These are phyloP conservation scores for Leptura quadrifasciata DNA, from an alignment of 2,888 invertebrate genomes.

Conservation along the genomic window DNA sequence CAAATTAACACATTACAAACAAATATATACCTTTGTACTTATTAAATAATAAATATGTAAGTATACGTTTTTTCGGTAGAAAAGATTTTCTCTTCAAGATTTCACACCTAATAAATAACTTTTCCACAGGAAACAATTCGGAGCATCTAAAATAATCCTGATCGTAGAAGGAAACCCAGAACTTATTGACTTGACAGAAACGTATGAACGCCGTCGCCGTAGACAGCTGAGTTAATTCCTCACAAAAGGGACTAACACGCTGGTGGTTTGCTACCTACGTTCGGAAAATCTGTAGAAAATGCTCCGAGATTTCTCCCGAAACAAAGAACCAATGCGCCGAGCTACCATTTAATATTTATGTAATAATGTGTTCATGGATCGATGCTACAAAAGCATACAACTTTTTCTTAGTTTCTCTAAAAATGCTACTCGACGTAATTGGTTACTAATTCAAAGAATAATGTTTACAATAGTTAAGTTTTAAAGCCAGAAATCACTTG, in stretches of 20 bases:
- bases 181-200: slow-evolving; percentile 32
- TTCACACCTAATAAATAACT: slow-evolving; percentile 22
- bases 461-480: too few species aligned
- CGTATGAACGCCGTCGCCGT: slow-evolving; percentile 22
- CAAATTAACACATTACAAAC: too few species aligned
- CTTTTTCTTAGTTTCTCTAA: too few species aligned
- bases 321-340: not conserved
- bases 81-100: not conserved
- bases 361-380: too few species aligned
- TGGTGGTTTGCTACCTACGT: slow-evolving; percentile 13
- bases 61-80: not conserved
- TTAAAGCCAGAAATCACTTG: too few species aligned
- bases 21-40: too few species aligned
- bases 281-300: not conserved
- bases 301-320: not conserved
- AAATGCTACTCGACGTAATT: too few species aligned
- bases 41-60: too few species aligned
- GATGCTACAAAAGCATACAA: too few species aligned
- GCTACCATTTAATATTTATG: not conserved
- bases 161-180: slow-evolving; percentile 21
- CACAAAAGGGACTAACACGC: slow-evolving; percentile 30
- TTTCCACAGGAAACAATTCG: slow-evolving; percentile 27
- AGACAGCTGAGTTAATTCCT: slow-evolving; percentile 33
- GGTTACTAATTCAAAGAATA: too few species aligned
- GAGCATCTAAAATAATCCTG: slow-evolving; percentile 30